phyloP scores from a whole-genome alignment of 1,140 invertebrate species.

The Agrilus planipennis region DNA sequence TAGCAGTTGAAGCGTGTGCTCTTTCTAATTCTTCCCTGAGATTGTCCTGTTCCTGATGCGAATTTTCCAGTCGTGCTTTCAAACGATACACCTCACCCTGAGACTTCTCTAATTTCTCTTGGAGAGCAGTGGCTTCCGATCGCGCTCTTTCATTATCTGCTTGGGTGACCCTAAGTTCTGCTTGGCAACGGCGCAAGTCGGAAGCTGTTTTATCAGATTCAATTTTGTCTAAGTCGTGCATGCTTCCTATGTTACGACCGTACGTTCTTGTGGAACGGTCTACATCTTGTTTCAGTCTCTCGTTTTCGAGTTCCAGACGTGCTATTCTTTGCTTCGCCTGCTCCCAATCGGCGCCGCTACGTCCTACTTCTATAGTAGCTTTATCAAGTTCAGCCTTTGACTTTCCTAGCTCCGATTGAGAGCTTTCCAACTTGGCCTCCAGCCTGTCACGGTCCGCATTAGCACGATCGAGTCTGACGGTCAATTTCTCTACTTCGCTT shows the following conservation, averaged over 20 bases:
- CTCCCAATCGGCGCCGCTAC: constrained; percentile 81
- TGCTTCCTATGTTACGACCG: constrained; percentile 59
- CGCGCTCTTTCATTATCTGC: constrained; percentile 78
- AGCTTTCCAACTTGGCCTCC: constrained; percentile 81
- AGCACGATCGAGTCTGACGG: constrained; percentile 73
- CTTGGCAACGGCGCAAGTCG: constrained; percentile 73
- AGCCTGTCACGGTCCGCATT: constrained; percentile 81
- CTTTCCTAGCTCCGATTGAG: constrained; percentile 85
- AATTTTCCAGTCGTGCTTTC: constrained; percentile 87
- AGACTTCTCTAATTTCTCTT: constrained; percentile 87
- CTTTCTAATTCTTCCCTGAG: constrained; percentile 83
- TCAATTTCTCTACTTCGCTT: constrained; percentile 83
- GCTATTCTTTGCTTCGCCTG: constrained; percentile 75
- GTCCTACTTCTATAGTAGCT: constrained; percentile 75
- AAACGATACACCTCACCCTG: constrained; percentile 89
- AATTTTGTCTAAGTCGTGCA: constrained; percentile 65
- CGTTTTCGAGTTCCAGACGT: constrained; percentile 79
- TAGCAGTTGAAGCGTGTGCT: constrained; percentile 57
- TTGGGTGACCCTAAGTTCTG: constrained; percentile 72
- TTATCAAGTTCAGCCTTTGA: constrained; percentile 88
- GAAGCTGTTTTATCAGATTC: constrained; percentile 75
- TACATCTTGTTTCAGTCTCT: constrained; percentile 70
- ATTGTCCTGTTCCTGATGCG: constrained; percentile 85
- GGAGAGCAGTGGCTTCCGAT: constrained; percentile 68
- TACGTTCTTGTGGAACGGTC: constrained; percentile 65